These are phyloP conservation scores for Aphidius colemani DNA, from an alignment of 2,888 invertebrate genomes.

Conservation along the genomic window DNA sequence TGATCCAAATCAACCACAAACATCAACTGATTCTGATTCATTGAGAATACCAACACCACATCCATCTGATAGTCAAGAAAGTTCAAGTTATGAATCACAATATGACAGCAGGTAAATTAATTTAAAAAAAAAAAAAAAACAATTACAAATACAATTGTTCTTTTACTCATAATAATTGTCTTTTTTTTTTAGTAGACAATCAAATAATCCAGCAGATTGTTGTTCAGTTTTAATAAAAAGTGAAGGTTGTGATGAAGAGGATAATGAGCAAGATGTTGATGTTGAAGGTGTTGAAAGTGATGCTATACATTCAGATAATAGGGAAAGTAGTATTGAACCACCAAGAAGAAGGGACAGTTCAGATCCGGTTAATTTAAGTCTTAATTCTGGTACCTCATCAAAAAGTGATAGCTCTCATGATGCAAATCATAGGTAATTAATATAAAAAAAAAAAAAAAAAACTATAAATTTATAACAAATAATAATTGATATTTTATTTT, in stretches of 20 bases:
- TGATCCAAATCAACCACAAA: slow-evolving; percentile 55
- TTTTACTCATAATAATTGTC: not conserved
- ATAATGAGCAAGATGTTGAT: slow-evolving; percentile 53
- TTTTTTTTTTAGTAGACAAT: slow-evolving; percentile 44
- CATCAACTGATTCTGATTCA: slow-evolving; percentile 53
- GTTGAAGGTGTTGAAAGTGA: slow-evolving; percentile 62
- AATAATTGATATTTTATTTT: slow-evolving; percentile 11
- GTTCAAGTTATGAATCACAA: slow-evolving; percentile 59
- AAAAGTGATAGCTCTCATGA: slow-evolving; percentile 57
- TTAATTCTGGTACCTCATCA: slow-evolving; percentile 57
- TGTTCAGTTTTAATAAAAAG: slow-evolving; percentile 58
- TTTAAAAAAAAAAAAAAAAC: not conserved
- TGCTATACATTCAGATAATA: slow-evolving; percentile 51
- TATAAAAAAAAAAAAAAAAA: not conserved
- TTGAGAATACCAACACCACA: slow-evolving; percentile 57
- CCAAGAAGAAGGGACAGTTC: slow-evolving; percentile 74
- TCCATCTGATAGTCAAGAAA: slow-evolving; percentile 57
- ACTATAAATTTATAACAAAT: not conserved
- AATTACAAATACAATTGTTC: slow-evolving; percentile 1
- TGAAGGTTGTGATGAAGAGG: slow-evolving; percentile 55
- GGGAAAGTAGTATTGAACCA: slow-evolving; percentile 60
- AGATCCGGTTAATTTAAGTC: slow-evolving; percentile 79
- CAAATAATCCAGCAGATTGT: slow-evolving; percentile 58
- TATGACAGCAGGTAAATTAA: slow-evolving; percentile 53
- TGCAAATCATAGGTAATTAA: slow-evolving; percentile 48